phyloP scores from a whole-genome alignment of 1,140 invertebrate genomes.

The Daktulosphaira vitifoliae region DNA sequence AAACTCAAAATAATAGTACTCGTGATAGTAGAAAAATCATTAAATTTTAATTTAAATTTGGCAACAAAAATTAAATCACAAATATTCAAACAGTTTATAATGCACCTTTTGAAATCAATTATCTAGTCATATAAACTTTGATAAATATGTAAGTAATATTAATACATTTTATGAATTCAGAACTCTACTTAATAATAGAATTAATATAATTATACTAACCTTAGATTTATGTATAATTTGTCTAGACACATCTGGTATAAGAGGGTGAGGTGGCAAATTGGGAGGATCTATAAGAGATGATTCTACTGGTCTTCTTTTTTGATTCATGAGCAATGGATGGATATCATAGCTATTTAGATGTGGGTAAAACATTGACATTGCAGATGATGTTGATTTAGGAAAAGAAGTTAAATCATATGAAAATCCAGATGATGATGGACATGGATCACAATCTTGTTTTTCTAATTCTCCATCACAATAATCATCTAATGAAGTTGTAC shows the following conservation, averaged over 20 bases:
- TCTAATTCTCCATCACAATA: slow-evolving; percentile 28
- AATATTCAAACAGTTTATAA: too few species aligned
- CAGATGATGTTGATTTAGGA: slow-evolving; percentile 25
- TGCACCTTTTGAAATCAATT: too few species aligned
- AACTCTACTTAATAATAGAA: too few species aligned
- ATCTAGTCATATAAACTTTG: too few species aligned
- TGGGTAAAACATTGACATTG: slow-evolving; percentile 37
- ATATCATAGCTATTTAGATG: slow-evolving; percentile 36
- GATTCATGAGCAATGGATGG: slow-evolving; percentile 35
- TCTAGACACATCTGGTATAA: slow-evolving; percentile 10
- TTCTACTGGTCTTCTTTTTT: slow-evolving; percentile 21
- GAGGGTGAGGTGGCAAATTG: slow-evolving; percentile 27
- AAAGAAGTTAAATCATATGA: slow-evolving; percentile 29
- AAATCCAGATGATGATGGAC: slow-evolving; percentile 23
- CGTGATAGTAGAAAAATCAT: too few species aligned
- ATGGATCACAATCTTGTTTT: slow-evolving; percentile 26
- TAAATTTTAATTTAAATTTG: too few species aligned
- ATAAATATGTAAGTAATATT: too few species aligned
- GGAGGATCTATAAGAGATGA: slow-evolving; percentile 3
- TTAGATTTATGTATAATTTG: slow-evolving; percentile 20
- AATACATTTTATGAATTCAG: too few species aligned
- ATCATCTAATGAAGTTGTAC: slow-evolving; percentile 34
- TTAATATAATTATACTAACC: slow-evolving; percentile 15
- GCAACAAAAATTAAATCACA: too few species aligned
- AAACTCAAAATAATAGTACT: too few species aligned